Conservation (phyloP, 2,113 vertebrate species). For the Festucalex cinctus region DNA sequence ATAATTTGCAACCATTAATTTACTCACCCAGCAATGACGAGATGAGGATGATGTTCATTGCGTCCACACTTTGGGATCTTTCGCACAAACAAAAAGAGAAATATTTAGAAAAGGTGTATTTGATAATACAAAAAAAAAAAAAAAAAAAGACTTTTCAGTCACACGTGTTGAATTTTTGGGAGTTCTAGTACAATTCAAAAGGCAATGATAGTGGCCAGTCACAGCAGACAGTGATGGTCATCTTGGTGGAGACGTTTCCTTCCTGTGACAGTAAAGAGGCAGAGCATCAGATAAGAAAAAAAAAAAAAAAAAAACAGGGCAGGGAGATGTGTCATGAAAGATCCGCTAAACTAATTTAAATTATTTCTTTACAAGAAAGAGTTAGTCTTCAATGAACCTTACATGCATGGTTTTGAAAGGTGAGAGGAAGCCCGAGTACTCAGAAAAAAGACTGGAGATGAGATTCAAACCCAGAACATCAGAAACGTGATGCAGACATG, state of each 20-base stretch:
- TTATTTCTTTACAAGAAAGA: background rate
- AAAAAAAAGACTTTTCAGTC: background rate
- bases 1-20: background rate
- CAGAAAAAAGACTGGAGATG: background rate
- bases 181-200: background rate
- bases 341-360: background rate
- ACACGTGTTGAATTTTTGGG: background rate
- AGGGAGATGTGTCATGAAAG: background rate
- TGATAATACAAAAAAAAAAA: background rate
- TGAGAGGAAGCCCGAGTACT: background rate
- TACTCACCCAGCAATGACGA: slow-evolving; percentile 55
- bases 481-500: too few species aligned
- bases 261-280: slow-evolving; percentile 43
- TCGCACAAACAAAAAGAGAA: background rate
- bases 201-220: slow-evolving; percentile 18
- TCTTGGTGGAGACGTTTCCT: slow-evolving; percentile 66
- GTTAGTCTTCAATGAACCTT: background rate
- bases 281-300: slow-evolving; percentile 20
- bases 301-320: background rate
- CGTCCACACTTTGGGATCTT: background rate
- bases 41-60: slow-evolving; percentile 37
- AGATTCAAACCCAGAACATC: too few species aligned
- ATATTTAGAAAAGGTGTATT: background rate
- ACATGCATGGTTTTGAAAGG: background rate
- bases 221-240: slow-evolving; percentile 44